phyloP scores from a whole-genome alignment of 2,113 vertebrate species.

The Aramus guarauna region DNA sequence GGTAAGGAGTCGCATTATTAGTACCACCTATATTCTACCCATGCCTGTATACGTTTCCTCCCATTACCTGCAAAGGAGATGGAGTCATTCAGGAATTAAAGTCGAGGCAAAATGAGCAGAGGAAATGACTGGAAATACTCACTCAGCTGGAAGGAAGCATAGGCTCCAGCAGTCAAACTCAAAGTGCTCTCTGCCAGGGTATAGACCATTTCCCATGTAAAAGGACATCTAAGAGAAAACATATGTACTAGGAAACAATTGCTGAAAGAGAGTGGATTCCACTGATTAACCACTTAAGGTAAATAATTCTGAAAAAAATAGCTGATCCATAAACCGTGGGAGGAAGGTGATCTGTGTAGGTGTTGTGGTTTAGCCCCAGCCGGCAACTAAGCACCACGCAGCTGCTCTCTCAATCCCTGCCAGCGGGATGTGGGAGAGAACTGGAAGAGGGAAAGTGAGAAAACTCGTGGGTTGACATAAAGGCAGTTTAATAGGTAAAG shows the following conservation, averaged over 20 bases:
- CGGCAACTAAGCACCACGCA: too few relatives aligned
- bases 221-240: not conserved
- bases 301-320: not conserved
- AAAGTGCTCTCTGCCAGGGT: not conserved
- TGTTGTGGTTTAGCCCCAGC: too few relatives aligned
- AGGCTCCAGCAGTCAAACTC: not conserved
- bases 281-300: not conserved
- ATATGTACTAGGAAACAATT: not conserved
- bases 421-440: too few relatives aligned
- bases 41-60: accelerated
- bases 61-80: not conserved
- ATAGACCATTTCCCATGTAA: not conserved
- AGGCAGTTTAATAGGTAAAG: too few relatives aligned
- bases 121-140: not conserved
- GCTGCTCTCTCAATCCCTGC: too few relatives aligned
- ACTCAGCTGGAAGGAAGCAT: not conserved
- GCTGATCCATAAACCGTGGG: not conserved
- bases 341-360: not conserved
- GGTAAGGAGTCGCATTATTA: not conserved
- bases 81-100: not conserved
- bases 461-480: too few relatives aligned
- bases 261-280: not conserved
- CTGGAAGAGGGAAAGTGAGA: too few relatives aligned
- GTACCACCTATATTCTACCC: not conserved
- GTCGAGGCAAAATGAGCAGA: not conserved